Evolutionary conservation across 2,113 vertebrate genomes (phyloP), one percentile per base, ranked within the genome.

Genomic region (Girardinichthys multiradiatus): DNA sequence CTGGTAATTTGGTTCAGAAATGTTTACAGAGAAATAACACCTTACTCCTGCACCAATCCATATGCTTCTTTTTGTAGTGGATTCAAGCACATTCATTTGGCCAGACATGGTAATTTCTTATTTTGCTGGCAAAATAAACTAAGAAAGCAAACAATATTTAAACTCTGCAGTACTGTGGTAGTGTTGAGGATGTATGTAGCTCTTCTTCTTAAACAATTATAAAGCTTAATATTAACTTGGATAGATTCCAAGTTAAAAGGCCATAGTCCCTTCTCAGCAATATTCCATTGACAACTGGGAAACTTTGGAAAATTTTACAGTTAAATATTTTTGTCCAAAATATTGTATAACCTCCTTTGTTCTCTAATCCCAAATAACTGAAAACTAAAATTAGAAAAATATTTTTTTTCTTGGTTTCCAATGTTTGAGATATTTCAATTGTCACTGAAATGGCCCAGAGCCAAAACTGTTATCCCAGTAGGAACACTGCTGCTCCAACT

Each of bases 401-500:
- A 31, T n/a, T 0, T 0, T 0, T 28, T 0, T 61, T 26, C 13
- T 17, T 7, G 2, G 39, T 66, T 21, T 9, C 77, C 14, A 35
- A 26, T 13, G 27, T 30, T 63, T 48, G 62, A 26, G 48, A 30
- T 72, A 26, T 30, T 57, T 3, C 61, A 64, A 60, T 35, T 45
- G 45, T 94, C 83, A 93, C 68, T 94, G 90, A 68, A 92, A 93
- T 42, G 91, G 91, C 30, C 92, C 90, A 1, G 93, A 94, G 60
- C 92, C 89, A 71, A 89, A 93, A 39, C 80, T 87, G 21, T 74
- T 82, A 72, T 94, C 86, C 76, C 90, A 85, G 64, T 83, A 90
- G 13, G 85, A 89, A 26, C 82, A 89, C 27, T 86, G 89, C 15
- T 92, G 87, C 80, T 94, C 89, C 0, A 91, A 66, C 78, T 89